Evolutionary conservation across 2,113 vertebrate genomes (phyloP), one percentile per base, ranked within the genome.

Genomic region (Rousettus leschenaultii): DNA sequence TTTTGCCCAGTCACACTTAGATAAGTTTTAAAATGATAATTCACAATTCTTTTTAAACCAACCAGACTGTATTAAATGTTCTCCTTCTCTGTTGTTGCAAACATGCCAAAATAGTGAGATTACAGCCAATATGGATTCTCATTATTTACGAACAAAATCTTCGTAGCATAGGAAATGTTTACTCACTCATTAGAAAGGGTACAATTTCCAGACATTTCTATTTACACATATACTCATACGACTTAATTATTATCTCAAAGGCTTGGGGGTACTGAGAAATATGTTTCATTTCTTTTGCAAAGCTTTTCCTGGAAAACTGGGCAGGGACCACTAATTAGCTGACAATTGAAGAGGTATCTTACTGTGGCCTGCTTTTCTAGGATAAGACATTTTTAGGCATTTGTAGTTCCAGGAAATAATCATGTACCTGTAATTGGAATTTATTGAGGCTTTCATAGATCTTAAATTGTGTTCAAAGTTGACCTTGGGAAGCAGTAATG

Each of bases 381-480:
- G 43, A 28, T 22, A 61, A 65, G 51, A 82, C 40, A 89, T 83
- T 86, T 78, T 77, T n/a, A 89, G 78, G 38, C 51, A 65, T 79
- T 93, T 74, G n/a, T 87, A 71, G 35, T 95, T 87, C 38, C 24
- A 59, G 53, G 45, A 93, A 75, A 51, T 75, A 65, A 88, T 75
- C 68, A 63, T 84, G 12, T 96, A 80, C 35, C 57, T 96, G 38
- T 70, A 63, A 70, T 40, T 91, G 43, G 55, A 68, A 89, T n/a
- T 77, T 55, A 86, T 24, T 77, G 89, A 78, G 86, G 68, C 43
- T 85, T 94, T 74, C 48, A 28, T 33, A 78, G 26, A 68, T 19
- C n/a, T 63, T 70, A 63, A 35, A 2, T 83, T 95, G 8, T 86
- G 40, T 84, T 96, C 63, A 93, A 24, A 92, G 82, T 78, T 74